Conservation (phyloP, 2,888 invertebrate genomes). For the Pyrrhosoma nymphula region DNA sequence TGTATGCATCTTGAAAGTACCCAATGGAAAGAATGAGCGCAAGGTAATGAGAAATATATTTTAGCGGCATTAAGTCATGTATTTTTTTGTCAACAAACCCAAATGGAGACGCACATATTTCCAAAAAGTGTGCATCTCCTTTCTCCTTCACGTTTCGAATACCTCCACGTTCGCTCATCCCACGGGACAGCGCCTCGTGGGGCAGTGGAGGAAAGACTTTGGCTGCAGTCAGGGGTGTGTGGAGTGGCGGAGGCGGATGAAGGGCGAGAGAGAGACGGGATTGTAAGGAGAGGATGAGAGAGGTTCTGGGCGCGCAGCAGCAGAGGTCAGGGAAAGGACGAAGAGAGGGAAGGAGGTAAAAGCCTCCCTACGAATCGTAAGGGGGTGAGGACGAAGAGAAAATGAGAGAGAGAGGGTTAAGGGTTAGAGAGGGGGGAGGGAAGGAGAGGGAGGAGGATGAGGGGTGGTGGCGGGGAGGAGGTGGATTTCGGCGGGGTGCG, state of each 20-base stretch:
- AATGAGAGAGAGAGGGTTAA: no score
- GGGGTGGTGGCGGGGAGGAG: not conserved
- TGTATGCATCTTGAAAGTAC: no score
- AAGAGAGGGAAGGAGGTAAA: not conserved
- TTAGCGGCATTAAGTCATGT: no score
- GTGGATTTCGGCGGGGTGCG: not conserved
- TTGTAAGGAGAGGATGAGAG: not conserved
- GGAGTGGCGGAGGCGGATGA: not conserved
- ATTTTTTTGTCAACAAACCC: no score
- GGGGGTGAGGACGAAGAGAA: not conserved
- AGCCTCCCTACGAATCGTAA: not conserved
- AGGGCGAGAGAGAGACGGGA: not conserved
- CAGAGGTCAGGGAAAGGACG: conserved; percentile 37
- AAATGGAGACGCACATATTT: no score
- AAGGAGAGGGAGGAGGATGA: not conserved
- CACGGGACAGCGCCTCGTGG: not conserved
- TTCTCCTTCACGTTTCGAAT: no score
- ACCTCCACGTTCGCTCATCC: not conserved
- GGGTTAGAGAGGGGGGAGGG: not conserved
- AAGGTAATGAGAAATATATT: no score
- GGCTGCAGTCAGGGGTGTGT: not conserved
- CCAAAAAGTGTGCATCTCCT: no score
- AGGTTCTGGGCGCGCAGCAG: not conserved
- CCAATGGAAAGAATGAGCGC: no score
- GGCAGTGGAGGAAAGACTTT: not conserved